A percentile compares a stretch with the other conserved stretches of the same genome.
phyloP scores from a whole-genome alignment of 2,888 invertebrate genomes.

The Nemoura dubitans region DNA sequence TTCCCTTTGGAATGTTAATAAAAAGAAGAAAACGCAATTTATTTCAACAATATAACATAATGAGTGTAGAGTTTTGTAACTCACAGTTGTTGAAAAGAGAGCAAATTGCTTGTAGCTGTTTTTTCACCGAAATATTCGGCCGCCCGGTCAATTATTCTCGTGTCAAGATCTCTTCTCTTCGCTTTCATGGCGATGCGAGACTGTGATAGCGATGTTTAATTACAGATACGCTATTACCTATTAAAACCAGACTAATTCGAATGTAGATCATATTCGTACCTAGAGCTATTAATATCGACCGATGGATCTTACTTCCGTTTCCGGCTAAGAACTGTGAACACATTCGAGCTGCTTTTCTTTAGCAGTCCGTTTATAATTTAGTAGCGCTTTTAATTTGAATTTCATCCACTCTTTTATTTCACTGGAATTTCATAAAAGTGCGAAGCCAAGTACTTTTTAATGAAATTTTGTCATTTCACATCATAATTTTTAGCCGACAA shows the following conservation, averaged over 20 bases:
- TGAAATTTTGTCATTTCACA: background rate
- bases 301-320: conserved; percentile 12
- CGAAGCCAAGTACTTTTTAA: background rate
- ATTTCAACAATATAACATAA: conserved; percentile 16
- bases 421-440: background rate
- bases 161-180: background rate
- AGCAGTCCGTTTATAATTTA: background rate
- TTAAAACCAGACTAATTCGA: conserved; percentile 7
- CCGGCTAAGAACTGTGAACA: background rate
- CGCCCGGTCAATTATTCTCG: background rate
- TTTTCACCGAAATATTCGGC: background rate
- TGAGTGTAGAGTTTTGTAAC: background rate
- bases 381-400: background rate
- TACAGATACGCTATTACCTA: conserved; percentile 7
- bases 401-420: background rate
- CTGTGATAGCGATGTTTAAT: background rate
- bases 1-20: conserved; percentile 20
- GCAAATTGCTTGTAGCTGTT: background rate
- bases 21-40: conserved; percentile 22
- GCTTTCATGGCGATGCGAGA: background rate
- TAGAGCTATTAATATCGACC: conserved; percentile 7
- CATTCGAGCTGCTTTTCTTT: background rate
- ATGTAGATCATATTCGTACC: conserved; percentile 12
- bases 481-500: background rate
- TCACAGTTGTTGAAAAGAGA: background rate